Conservation (phyloP, 2,888 invertebrate species). For the Troides oblongomaculatus region DNA sequence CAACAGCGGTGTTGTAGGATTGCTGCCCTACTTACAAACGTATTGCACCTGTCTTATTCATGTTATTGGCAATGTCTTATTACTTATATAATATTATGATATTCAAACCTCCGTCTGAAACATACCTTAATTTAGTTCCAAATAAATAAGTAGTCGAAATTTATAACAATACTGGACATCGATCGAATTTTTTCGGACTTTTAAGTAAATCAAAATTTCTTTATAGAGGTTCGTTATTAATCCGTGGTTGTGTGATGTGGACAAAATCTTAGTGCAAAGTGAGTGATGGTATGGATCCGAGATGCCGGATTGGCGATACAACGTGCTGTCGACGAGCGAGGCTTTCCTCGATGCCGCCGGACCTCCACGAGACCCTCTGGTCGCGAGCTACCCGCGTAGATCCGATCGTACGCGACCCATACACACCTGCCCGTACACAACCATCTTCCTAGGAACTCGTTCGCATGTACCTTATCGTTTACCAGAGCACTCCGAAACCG, state of each 20-base stretch:
- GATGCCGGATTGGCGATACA: conserved; percentile 80
- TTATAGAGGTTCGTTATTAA: conserved; percentile 30
- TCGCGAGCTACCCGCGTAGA: conserved; percentile 76
- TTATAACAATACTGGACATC: conserved; percentile 5
- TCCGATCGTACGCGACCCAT: conserved; percentile 73
- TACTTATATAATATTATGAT: neutral
- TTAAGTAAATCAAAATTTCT: neutral
- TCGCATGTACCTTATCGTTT: conserved; percentile 56
- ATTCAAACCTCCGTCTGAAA: neutral
- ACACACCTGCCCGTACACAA: conserved; percentile 74
- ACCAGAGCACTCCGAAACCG: conserved; percentile 64
- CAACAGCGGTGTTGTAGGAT: conserved; percentile 16
- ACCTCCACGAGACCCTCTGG: conserved; percentile 60
- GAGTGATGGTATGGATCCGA: conserved; percentile 68
- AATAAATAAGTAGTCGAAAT: neutral
- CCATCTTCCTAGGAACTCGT: conserved; percentile 66
- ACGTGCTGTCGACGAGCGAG: conserved; percentile 77
- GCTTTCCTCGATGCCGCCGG: conserved; percentile 66
- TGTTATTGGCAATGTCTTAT: conserved; percentile 1
- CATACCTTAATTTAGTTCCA: neutral
- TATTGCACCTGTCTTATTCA: conserved; percentile 6
- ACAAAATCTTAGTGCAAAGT: conserved; percentile 42
- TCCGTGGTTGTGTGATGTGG: conserved; percentile 42
- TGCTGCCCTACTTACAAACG: conserved; percentile 15
- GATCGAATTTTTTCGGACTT: conserved; percentile 7